Conservation (phyloP, 2,113 vertebrate species). For the Vombatus ursinus region DNA sequence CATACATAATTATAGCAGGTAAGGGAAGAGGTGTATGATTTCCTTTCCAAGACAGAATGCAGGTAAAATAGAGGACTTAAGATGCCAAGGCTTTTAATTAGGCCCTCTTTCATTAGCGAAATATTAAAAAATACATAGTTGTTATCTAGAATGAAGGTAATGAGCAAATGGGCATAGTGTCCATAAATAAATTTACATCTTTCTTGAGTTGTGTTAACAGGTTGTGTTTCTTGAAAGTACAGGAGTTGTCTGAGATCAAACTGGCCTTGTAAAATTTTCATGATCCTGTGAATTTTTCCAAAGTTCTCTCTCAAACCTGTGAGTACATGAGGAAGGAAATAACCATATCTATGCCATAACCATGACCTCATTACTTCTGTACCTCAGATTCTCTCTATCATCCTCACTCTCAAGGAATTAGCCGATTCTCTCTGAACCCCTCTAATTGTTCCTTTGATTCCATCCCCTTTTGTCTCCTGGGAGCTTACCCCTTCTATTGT, state of each 20-base stretch:
- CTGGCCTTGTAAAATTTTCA: not conserved
- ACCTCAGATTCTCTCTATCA: not conserved
- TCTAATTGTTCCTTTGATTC: not conserved
- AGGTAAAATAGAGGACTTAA: not conserved
- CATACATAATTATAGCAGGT: not conserved
- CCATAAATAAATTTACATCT: not conserved
- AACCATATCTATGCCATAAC: not conserved
- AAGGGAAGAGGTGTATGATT: not conserved
- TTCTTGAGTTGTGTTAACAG: not conserved
- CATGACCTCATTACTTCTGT: not conserved
- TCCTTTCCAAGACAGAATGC: not conserved
- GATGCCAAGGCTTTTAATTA: not conserved
- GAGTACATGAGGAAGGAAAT: not conserved
- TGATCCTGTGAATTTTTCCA: not conserved
- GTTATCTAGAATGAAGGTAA: not conserved
- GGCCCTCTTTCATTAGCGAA: constrained; percentile 6
- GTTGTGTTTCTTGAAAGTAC: not conserved
- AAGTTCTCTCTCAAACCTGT: not conserved
- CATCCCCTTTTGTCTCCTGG: not conserved
- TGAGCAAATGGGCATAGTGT: not conserved
- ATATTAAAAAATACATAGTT: not conserved
- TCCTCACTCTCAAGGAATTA: not conserved
- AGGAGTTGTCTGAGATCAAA: not conserved
- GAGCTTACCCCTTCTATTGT: not conserved
- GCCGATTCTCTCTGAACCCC: not conserved